Percentiles rank a stretch among this genome's conserved stretches.
Evolutionary conservation across 2,888 invertebrate species (phyloP).

Genomic region (Hydrotaea diabolus): DNA sequence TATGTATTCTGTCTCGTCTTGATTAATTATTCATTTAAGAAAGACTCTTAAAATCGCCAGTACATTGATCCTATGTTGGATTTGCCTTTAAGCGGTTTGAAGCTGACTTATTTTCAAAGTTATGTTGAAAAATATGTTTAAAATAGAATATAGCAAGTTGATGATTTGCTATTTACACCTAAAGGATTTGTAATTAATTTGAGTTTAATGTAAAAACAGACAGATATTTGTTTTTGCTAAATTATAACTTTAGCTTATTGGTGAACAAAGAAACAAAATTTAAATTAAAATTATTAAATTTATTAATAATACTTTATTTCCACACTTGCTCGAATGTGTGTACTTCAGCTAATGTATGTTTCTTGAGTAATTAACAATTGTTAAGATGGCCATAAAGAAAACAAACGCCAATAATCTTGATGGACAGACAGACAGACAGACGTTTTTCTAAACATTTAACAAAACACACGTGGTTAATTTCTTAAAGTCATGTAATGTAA

Average conservation of each 20-base stretch:
- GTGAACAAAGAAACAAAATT: not conserved
- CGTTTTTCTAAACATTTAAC: conserved; percentile 32
- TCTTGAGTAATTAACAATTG: not conserved
- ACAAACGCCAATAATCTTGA: not conserved
- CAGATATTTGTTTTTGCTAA: not conserved
- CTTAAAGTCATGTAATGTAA: conserved; percentile 35
- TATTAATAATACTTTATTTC: not conserved
- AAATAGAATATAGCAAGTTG: not conserved
- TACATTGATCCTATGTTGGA: not conserved
- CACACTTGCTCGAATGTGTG: not conserved
- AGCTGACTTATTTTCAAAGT: too few relatives aligned
- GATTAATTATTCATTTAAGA: not conserved
- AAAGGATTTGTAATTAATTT: not conserved
- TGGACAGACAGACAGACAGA: too few relatives aligned
- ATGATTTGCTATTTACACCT: not conserved
- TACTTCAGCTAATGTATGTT: too few relatives aligned
- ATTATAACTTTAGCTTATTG: not conserved
- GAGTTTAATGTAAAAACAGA: not conserved
- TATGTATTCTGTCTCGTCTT: not conserved
- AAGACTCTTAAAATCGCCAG: not conserved
- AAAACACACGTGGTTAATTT: conserved; percentile 59
- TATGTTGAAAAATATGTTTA: not conserved
- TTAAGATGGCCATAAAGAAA: conserved; percentile 15
- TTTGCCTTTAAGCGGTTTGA: not conserved
- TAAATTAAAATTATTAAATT: not conserved